Conservation (phyloP, 2,113 vertebrate genomes). For the Malurus melanocephalus region DNA sequence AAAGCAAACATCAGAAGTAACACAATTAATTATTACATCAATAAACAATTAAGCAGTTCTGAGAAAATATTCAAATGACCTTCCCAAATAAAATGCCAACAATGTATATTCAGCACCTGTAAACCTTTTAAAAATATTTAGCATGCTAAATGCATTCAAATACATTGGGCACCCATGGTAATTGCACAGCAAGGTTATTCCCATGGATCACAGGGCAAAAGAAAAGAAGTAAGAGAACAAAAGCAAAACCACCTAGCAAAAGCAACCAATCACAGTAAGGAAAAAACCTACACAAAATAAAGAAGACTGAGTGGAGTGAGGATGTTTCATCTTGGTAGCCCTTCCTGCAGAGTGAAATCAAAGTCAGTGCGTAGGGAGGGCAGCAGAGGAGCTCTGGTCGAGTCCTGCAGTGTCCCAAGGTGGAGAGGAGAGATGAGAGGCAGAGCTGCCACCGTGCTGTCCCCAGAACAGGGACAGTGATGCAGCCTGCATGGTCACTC, state of each 20-base stretch:
- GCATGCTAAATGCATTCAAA: background rate
- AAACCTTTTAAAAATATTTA: background rate
- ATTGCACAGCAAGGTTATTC: background rate
- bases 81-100: slow-evolving; percentile 13
- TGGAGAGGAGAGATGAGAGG: background rate
- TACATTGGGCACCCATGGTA: background rate
- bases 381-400: background rate
- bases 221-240: background rate
- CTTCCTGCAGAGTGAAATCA: background rate
- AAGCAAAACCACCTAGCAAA: background rate
- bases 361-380: background rate
- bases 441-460: rapidly evolving
- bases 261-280: background rate
- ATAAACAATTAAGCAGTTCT: slow-evolving; percentile 1
- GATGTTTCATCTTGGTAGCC: background rate
- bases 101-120: background rate
- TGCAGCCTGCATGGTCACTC: background rate
- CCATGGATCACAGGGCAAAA: background rate
- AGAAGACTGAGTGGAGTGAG: background rate
- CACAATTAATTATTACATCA: slow-evolving; percentile 30
- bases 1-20: slow-evolving; percentile 26
- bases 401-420: background rate
- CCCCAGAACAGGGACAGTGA: rapidly evolving
- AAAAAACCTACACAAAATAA: background rate
- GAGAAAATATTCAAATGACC: slow-evolving; percentile 35